Evolutionary conservation across 2,113 vertebrate genomes (phyloP).

Genomic region (Bucco capensis): DNA sequence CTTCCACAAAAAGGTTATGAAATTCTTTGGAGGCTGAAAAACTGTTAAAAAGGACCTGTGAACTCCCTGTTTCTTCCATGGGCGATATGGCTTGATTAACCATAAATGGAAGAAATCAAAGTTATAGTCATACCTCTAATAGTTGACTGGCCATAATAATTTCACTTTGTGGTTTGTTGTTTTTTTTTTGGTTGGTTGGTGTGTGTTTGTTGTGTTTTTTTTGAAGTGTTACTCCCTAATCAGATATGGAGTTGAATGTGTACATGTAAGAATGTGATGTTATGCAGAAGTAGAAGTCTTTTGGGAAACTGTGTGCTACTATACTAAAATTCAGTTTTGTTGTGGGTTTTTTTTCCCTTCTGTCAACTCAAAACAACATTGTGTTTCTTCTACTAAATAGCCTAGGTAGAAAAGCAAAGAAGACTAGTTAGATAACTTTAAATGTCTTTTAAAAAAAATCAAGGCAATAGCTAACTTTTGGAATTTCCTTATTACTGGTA

Average conservation of each 20-base stretch:
- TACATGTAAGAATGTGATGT: neutral
- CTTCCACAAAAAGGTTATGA: neutral
- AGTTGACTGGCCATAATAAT: neutral
- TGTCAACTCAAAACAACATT: neutral
- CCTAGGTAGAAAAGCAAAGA: neutral
- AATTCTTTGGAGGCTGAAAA: neutral
- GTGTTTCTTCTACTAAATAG: neutral
- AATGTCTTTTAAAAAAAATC: neutral
- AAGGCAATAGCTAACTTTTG: neutral
- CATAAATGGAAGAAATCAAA: neutral
- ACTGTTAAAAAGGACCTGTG: neutral
- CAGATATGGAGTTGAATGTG: neutral
- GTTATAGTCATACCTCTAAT: neutral
- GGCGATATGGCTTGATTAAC: neutral
- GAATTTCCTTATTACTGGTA: neutral
- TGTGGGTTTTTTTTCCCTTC: neutral
- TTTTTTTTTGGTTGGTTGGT: neutral
- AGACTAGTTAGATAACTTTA: neutral
- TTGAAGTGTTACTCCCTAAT: neutral
- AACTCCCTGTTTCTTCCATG: fast-evolving
- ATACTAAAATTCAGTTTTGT: neutral
- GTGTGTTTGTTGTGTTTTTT: neutral
- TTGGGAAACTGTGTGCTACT: neutral
- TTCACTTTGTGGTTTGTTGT: neutral
- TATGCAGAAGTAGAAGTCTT: neutral